Conservation (phyloP, 2,888 invertebrate genomes). For the Litoditis marina region DNA sequence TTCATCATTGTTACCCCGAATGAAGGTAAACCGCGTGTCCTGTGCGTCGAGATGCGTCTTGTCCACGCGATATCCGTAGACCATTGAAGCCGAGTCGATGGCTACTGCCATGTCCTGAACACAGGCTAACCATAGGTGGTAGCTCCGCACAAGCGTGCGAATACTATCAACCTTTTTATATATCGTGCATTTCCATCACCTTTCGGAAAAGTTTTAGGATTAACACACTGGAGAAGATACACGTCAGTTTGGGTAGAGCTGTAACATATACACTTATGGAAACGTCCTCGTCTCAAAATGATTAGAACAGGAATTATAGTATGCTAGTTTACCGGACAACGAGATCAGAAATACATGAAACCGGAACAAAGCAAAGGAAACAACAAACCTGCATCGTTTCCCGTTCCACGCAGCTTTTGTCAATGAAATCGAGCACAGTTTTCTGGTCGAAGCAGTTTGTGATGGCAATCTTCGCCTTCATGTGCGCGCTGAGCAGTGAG, state of each 20-base stretch:
- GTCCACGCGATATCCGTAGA: conserved; percentile 16
- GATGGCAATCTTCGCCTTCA: neutral
- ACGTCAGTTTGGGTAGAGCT: too few species aligned
- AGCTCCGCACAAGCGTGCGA: too few species aligned
- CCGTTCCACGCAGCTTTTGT: neutral
- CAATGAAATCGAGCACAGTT: conserved; percentile 14
- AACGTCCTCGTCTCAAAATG: too few species aligned
- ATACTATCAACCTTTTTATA: too few species aligned
- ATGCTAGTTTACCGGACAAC: too few species aligned
- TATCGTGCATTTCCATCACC: too few species aligned
- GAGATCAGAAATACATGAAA: too few species aligned
- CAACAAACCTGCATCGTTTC: conserved; percentile 8
- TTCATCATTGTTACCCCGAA: neutral
- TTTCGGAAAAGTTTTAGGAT: too few species aligned
- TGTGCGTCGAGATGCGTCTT: neutral
- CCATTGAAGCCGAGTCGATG: conserved; percentile 2
- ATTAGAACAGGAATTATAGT: too few species aligned
- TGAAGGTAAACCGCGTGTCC: neutral
- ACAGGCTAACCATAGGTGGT: neutral
- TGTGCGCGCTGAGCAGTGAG: too few species aligned
- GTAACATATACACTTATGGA: too few species aligned
- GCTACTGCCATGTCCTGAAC: conserved; percentile 18
- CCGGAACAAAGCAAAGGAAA: neutral
- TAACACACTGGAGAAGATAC: neutral
- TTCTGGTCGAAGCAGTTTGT: conserved; percentile 14